Percentiles rank a stretch among this genome's conserved stretches.
Evolutionary conservation across 2,888 invertebrate species (phyloP).

Genomic region (Coenonympha arcania): DNA sequence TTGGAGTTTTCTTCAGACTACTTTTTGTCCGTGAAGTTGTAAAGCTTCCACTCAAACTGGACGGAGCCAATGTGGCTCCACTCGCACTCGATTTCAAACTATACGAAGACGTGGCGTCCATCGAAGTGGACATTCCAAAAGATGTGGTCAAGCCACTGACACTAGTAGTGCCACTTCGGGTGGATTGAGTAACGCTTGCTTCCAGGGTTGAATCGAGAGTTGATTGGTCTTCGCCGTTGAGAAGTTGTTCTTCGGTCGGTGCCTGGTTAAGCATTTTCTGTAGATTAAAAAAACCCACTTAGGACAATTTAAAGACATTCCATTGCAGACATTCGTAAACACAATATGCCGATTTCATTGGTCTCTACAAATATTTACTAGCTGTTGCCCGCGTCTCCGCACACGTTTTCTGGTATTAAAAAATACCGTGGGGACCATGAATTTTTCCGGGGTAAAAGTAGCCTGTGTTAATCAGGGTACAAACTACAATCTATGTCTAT

Average conservation of each 20-base stretch:
- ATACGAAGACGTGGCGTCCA: constrained; percentile 61
- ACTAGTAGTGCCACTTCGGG: constrained; percentile 48
- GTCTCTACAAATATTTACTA: no score
- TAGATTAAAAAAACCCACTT: neutral
- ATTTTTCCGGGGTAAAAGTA: no score
- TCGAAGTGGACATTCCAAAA: constrained; percentile 56
- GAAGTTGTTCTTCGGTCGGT: constrained; percentile 57
- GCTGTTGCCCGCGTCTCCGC: no score
- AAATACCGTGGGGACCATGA: no score
- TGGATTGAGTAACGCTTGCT: constrained; percentile 55
- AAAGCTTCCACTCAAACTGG: constrained; percentile 59
- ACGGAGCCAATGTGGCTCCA: constrained; percentile 59
- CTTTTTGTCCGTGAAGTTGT: constrained; percentile 61
- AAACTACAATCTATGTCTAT: no score
- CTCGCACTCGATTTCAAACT: constrained; percentile 60
- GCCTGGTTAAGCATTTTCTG: constrained; percentile 70
- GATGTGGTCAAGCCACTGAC: constrained; percentile 54
- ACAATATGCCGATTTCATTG: no score
- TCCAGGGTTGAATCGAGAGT: constrained; percentile 45
- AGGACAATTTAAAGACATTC: neutral
- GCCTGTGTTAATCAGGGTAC: no score
- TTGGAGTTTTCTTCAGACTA: constrained; percentile 60
- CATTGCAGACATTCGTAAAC: no score
- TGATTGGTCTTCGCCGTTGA: constrained; percentile 51
- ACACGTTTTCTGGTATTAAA: no score